phyloP scores from a whole-genome alignment of 1,140 invertebrate genomes.

The Phortica variegata region DNA sequence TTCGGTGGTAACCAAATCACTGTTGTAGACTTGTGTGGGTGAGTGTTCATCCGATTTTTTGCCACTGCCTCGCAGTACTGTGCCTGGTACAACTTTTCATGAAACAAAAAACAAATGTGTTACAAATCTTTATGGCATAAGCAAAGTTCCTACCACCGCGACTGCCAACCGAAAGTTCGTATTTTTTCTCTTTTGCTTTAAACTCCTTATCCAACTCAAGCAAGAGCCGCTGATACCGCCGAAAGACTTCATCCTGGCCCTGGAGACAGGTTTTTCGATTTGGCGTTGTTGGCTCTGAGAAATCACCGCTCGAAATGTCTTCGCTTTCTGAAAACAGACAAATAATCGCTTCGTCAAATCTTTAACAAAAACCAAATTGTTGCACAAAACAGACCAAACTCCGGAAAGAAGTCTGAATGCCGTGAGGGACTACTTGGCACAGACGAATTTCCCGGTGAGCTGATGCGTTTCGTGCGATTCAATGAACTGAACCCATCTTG shows the following conservation, averaged over 20 bases:
- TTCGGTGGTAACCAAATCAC: constrained; percentile 39
- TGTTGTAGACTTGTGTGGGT: constrained; percentile 32
- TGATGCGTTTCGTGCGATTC: constrained; percentile 35
- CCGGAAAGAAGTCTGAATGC: constrained; percentile 64
- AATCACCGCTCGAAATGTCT: constrained; percentile 53
- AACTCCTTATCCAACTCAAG: constrained; percentile 72
- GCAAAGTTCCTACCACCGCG: too few species aligned
- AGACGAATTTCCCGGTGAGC: constrained; percentile 58
- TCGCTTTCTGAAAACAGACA: constrained; percentile 43
- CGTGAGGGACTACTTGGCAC: constrained; percentile 69
- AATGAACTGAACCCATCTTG: constrained; percentile 30
- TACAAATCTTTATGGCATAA: too few species aligned
- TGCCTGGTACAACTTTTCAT: constrained; percentile 26
- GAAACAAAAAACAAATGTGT: constrained; percentile 1
- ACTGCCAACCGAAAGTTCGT: constrained; percentile 60
- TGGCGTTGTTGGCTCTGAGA: constrained; percentile 49
- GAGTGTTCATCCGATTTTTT: constrained; percentile 46
- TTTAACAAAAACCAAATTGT: neutral
- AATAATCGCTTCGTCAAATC: neutral
- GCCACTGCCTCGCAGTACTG: constrained; percentile 46
- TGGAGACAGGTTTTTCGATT: constrained; percentile 42
- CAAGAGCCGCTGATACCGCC: constrained; percentile 66
- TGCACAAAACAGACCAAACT: constrained; percentile 60
- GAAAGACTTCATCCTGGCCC: constrained; percentile 61
- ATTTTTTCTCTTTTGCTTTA: constrained; percentile 70